Conservation (phyloP, 2,888 invertebrate species). For the Nemurella pictetii region DNA sequence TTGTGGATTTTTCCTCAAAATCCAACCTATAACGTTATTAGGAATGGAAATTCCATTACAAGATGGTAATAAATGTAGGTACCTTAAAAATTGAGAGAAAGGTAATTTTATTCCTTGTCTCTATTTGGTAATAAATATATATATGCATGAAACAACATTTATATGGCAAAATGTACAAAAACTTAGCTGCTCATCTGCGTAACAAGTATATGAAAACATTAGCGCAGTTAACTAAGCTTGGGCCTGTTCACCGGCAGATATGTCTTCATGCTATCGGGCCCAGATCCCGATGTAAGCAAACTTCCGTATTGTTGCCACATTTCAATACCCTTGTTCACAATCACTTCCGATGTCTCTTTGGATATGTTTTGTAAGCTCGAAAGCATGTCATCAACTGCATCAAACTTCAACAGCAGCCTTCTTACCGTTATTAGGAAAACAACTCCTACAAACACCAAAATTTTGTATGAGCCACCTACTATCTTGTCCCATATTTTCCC, state of each 20-base stretch:
- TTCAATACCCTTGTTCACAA: conserved; percentile 84
- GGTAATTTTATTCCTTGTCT: too few species aligned
- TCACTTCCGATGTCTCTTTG: conserved; percentile 78
- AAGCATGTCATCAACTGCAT: conserved; percentile 58
- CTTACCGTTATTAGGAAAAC: conserved; percentile 72
- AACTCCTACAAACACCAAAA: conserved; percentile 76
- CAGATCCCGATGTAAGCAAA: conserved; percentile 42
- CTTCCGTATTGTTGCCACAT: conserved; percentile 82
- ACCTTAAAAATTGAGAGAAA: too few species aligned
- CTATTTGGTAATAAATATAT: too few species aligned
- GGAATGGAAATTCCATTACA: too few species aligned
- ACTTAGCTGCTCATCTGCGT: too few species aligned
- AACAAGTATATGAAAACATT: too few species aligned
- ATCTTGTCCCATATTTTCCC: conserved; percentile 88
- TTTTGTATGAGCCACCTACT: conserved; percentile 81
- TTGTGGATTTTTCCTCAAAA: too few species aligned
- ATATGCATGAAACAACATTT: too few species aligned
- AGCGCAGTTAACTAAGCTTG: not conserved
- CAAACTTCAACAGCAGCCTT: conserved; percentile 66
- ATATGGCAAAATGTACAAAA: too few species aligned
- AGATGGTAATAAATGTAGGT: too few species aligned
- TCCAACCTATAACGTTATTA: too few species aligned
- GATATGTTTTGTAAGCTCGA: conserved; percentile 61
- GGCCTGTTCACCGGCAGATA: conserved; percentile 27
- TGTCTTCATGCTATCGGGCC: conserved; percentile 33